These are phyloP conservation scores for Platalea minor DNA, from an alignment of 2,797 vertebrate genomes.

Conservation along the genomic window DNA sequence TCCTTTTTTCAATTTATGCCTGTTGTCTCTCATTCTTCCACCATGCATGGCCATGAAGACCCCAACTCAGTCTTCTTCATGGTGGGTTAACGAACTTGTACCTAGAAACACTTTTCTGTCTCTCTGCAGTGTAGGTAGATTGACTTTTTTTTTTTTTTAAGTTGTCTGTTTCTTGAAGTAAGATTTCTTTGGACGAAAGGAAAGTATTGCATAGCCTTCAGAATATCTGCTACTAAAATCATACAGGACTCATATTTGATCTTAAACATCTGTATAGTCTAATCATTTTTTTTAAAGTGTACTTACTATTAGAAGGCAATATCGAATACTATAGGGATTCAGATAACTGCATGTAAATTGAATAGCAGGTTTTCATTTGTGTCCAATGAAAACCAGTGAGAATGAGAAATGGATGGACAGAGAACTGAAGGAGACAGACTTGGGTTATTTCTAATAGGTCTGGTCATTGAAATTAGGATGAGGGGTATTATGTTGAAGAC, in stretches of 20 bases:
- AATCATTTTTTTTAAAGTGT: not conserved
- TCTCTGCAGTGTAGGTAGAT: not conserved
- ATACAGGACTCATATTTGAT: not conserved
- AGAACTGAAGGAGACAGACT: not conserved
- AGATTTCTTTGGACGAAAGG: not conserved
- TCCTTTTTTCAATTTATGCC: not conserved
- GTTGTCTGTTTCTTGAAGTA: not conserved
- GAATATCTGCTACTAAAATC: not conserved
- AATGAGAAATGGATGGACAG: not conserved
- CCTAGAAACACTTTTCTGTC: not conserved
- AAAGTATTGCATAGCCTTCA: not conserved
- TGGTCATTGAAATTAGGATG: not conserved
- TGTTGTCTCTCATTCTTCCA: not conserved
- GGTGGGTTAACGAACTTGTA: not conserved
- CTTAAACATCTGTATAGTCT: not conserved
- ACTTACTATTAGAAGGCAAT: not conserved
- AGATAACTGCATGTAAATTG: not conserved
- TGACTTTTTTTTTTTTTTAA: not conserved
- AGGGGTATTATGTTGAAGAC: not conserved
- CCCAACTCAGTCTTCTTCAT: not conserved
- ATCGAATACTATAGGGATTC: not conserved
- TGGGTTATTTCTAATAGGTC: not conserved
- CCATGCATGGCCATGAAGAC: not conserved
- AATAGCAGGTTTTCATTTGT: not conserved
- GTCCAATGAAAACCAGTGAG: not conserved